phyloP scores from a whole-genome alignment of 2,797 vertebrate genomes.

The Lagorchestes hirsutus region DNA sequence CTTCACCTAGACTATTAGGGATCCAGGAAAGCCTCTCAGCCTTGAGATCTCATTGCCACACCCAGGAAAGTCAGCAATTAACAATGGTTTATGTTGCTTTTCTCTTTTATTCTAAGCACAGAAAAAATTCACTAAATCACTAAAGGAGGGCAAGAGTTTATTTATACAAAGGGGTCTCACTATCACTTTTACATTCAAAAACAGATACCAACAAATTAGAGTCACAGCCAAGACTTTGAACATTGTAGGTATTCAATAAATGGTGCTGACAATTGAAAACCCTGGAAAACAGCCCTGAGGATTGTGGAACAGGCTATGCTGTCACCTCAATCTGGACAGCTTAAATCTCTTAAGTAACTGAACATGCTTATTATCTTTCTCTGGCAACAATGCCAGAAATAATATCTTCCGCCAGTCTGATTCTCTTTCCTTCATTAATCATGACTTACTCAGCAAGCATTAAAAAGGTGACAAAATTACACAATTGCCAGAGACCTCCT shows the following conservation, averaged over 20 bases:
- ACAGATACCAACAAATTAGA: slow-evolving; percentile 27
- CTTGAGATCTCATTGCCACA: neutral
- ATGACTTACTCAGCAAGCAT: neutral
- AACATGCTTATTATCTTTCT: neutral
- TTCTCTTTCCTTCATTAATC: slow-evolving; percentile 57
- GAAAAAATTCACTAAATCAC: slow-evolving; percentile 43
- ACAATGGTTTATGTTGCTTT: slow-evolving; percentile 22
- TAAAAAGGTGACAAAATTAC: slow-evolving; percentile 48
- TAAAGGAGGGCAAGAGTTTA: slow-evolving; percentile 20
- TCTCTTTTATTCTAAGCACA: slow-evolving; percentile 33
- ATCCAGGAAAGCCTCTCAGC: slow-evolving; percentile 30
- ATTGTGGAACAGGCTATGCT: neutral
- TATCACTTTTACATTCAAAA: slow-evolving; percentile 36
- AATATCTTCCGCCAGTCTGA: neutral
- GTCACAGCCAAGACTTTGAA: neutral
- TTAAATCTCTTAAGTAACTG: slow-evolving; percentile 22
- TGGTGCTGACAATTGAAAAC: neutral
- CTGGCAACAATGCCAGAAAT: neutral
- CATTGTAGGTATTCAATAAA: neutral
- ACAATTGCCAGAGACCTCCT: slow-evolving; percentile 78
- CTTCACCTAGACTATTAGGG: slow-evolving; percentile 11
- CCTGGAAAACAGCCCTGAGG: neutral
- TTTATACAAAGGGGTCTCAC: slow-evolving; percentile 45
- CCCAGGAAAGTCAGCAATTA: neutral
- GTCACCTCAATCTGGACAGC: neutral